Percentiles rank a stretch among this genome's conserved stretches.
Conservation (phyloP, 2,113 vertebrate species). For the Chiloscyllium plagiosum region DNA sequence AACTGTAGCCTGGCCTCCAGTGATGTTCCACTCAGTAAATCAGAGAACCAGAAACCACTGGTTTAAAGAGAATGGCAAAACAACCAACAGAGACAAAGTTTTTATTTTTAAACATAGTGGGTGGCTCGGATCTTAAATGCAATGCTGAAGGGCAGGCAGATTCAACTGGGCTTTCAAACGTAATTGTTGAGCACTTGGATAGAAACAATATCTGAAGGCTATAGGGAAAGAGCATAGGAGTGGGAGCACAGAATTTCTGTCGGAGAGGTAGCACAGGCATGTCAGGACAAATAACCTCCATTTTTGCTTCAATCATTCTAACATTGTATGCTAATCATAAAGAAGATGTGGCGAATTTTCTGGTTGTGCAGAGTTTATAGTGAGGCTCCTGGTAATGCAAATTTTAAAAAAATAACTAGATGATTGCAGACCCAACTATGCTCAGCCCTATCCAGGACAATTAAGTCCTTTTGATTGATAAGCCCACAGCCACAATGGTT, state of each 20-base stretch:
- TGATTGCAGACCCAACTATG: not conserved
- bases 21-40: not conserved
- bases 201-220: too few relatives aligned
- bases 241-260: not conserved
- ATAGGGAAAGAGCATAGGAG: not conserved
- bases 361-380: not conserved
- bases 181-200: not conserved
- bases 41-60: too few relatives aligned
- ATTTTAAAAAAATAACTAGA: not conserved
- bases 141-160: not conserved
- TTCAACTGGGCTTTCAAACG: not conserved
- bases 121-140: not conserved
- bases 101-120: not conserved
- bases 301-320: not conserved
- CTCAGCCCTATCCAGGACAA: not conserved
- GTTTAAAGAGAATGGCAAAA: not conserved
- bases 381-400: not conserved
- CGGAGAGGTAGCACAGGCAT: not conserved
- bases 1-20: not conserved
- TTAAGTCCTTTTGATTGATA: not conserved
- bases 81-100: not conserved
- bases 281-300: not conserved
- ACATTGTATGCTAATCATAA: not conserved
- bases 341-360: not conserved
- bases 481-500: not conserved